A percentile compares a stretch with the other conserved stretches of the same genome.
phyloP scores from a whole-genome alignment of 92 coral and sea anemone genomes.

The Bergia sp. region DNA sequence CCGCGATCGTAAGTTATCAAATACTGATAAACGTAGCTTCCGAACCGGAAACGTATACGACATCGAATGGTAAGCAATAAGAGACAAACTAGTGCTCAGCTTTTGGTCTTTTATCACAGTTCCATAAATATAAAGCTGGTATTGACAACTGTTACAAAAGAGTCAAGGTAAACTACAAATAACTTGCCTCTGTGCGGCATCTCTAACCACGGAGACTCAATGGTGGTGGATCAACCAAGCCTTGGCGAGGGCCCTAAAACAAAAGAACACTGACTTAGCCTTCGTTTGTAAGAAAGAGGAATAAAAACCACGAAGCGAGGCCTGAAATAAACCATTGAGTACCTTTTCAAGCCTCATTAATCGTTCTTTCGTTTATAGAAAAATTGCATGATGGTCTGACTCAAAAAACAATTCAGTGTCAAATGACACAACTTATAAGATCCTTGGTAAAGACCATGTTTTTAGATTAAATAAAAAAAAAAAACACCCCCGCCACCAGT shows the following conservation, averaged over 20 bases:
- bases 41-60: not conserved
- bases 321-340: not conserved
- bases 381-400: not conserved
- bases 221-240: slow-evolving; percentile 45
- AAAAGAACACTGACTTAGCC: not conserved
- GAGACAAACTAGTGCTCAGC: not conserved
- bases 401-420: not conserved
- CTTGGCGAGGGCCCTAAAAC: slow-evolving; percentile 47
- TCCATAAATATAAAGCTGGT: not conserved
- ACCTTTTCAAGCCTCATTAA: slow-evolving; percentile 6
- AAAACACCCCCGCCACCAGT: slow-evolving; percentile 30
- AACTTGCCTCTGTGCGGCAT: slow-evolving; percentile 91
- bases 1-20: not conserved
- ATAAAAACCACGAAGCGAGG: not conserved
- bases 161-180: too few species aligned
- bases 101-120: not conserved
- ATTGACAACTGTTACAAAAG: not conserved
- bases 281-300: not conserved
- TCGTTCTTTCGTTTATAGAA: not conserved
- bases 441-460: not conserved
- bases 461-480: not conserved
- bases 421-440: not conserved
- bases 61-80: not conserved
- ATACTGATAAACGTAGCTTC: not conserved
- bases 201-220: slow-evolving; percentile 52